These are phyloP conservation scores for Hemicordylus capensis DNA, from an alignment of 2,113 vertebrate genomes.

Conservation along the genomic window DNA sequence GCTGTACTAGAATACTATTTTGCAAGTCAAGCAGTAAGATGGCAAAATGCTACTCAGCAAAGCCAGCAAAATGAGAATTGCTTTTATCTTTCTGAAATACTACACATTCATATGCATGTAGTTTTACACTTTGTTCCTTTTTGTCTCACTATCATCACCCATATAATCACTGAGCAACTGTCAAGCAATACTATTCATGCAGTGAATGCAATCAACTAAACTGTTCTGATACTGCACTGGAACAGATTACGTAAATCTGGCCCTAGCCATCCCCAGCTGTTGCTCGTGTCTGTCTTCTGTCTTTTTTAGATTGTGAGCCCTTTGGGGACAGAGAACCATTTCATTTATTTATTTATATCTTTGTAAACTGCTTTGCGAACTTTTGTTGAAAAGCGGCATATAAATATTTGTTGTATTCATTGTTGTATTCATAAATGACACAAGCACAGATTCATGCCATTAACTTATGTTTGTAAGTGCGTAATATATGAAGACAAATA, in stretches of 20 bases:
- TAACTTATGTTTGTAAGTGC: constrained; percentile 3
- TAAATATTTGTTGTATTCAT: too few species aligned
- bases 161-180: constrained; percentile 55
- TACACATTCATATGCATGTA: constrained; percentile 38
- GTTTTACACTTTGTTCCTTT: constrained; percentile 53
- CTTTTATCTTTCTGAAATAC: constrained; percentile 20
- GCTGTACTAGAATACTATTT: constrained; percentile 39
- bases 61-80: constrained; percentile 41
- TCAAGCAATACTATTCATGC: constrained; percentile 4
- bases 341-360: too few species aligned
- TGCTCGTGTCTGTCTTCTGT: too few species aligned
- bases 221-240: constrained; percentile 23
- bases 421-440: constrained; percentile 8
- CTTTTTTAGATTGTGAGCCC: too few species aligned
- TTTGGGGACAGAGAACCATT: too few species aligned
- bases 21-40: constrained; percentile 59
- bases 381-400: too few species aligned
- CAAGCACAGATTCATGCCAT: background rate
- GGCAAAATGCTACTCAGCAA: constrained; percentile 29
- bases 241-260: too few species aligned
- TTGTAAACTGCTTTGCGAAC: too few species aligned
- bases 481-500: rapidly evolving
- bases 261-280: too few species aligned
- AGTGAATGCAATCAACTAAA: constrained; percentile 51
- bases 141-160: constrained; percentile 55